Percentiles rank a stretch among this genome's conserved stretches.
Conservation (phyloP, 2,888 invertebrate genomes). For the Metacarcinus magister region DNA sequence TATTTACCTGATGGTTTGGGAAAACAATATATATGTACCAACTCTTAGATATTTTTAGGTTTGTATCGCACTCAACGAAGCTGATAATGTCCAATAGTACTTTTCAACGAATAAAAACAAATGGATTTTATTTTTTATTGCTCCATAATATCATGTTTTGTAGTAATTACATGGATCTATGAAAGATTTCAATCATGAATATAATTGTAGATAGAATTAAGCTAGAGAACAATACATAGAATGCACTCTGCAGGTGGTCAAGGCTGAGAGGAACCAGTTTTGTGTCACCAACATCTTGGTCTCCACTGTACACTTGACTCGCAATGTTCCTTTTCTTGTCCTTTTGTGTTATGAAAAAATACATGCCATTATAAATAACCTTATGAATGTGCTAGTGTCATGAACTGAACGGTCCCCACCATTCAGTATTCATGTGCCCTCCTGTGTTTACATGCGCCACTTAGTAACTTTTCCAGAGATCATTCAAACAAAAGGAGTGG, state of each 20-base stretch:
- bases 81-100: no score
- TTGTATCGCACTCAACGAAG: no score
- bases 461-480: background rate
- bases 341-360: background rate
- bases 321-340: background rate
- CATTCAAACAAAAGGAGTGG: background rate
- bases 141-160: no score
- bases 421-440: no score
- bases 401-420: no score
- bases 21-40: no score
- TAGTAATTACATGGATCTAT: background rate
- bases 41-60: no score
- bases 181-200: constrained; percentile 7
- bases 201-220: background rate
- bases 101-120: no score
- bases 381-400: background rate
- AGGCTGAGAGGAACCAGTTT: constrained; percentile 31
- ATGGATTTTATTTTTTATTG: no score
- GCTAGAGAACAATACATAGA: constrained; percentile 38
- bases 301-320: background rate
- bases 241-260: constrained; percentile 35
- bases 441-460: no score
- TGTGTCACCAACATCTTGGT: background rate
- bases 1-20: no score
- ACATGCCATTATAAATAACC: background rate